Conservation (phyloP, 2,888 invertebrate species). For the Aromia moschata region DNA sequence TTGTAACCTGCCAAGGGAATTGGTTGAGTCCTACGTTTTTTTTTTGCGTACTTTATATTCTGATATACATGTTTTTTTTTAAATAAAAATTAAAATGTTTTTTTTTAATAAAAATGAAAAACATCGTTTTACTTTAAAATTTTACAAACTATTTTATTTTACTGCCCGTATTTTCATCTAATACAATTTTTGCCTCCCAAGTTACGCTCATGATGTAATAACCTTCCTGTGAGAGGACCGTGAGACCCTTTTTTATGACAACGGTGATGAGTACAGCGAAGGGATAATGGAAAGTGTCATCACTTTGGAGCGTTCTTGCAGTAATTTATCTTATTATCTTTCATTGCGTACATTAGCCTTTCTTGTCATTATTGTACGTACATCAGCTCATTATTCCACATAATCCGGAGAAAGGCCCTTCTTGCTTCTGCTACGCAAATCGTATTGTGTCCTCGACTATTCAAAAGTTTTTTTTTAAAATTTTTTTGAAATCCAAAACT, state of each 20-base stretch:
- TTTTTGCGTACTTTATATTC: no score
- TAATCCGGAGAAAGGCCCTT: slow-evolving; percentile 25
- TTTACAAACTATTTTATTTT: no score
- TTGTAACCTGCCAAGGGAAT: no score
- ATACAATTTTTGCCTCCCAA: no score
- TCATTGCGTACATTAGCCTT: slow-evolving; percentile 45
- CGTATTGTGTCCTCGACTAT: background rate
- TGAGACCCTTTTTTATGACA: slow-evolving; percentile 43
- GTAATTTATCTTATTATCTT: slow-evolving; percentile 55
- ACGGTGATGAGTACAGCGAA: slow-evolving; percentile 41
- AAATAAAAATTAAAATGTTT: no score
- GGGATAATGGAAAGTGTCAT: slow-evolving; percentile 51
- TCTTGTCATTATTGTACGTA: slow-evolving; percentile 39
- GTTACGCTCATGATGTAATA: slow-evolving; percentile 23
- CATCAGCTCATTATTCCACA: slow-evolving; percentile 25
- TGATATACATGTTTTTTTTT: no score
- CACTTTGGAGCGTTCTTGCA: slow-evolving; percentile 48
- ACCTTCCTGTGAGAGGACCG: slow-evolving; percentile 28
- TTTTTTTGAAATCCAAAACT: no score
- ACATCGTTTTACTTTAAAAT: no score
- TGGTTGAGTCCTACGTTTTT: no score
- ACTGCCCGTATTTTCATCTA: no score
- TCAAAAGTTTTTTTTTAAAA: no score
- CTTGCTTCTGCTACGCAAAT: background rate
- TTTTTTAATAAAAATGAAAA: no score